A percentile compares a stretch with the other conserved stretches of the same genome.
Evolutionary conservation across 2,888 invertebrate species (phyloP).

Genomic region (Osmoderma eremita): DNA sequence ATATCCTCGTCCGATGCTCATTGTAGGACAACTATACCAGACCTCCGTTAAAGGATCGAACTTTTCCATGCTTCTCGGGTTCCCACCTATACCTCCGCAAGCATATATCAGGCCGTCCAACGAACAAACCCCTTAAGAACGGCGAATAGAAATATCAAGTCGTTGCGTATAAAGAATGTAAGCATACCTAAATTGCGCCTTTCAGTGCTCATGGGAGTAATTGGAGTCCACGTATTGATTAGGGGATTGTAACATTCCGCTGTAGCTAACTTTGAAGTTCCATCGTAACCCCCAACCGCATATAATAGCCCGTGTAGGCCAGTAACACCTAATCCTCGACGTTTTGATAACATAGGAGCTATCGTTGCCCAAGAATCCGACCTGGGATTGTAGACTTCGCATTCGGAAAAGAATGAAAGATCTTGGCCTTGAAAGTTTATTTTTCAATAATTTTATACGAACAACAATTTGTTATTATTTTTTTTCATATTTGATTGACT

Average conservation of each 20-base stretch:
- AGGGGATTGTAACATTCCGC: conserved; percentile 75
- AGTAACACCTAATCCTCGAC: too few species aligned
- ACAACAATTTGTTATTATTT: conserved; percentile 76
- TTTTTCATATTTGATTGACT: conserved; percentile 72
- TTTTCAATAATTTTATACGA: conserved; percentile 78
- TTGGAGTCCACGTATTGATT: conserved; percentile 71
- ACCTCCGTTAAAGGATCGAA: conserved; percentile 77
- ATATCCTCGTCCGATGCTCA: conserved; percentile 70
- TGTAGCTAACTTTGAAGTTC: conserved; percentile 73
- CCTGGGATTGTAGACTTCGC: too few species aligned
- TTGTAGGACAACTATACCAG: too few species aligned
- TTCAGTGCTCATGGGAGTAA: conserved; percentile 77
- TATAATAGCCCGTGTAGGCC: too few species aligned
- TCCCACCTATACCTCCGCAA: conserved; percentile 76
- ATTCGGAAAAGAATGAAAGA: conserved; percentile 71
- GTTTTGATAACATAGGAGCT: too few species aligned
- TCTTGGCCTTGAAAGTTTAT: too few species aligned
- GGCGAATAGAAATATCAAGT: conserved; percentile 12
- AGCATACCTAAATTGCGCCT: conserved; percentile 68
- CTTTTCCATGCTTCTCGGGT: conserved; percentile 74
- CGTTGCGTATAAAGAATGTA: too few species aligned
- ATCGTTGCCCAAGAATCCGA: too few species aligned
- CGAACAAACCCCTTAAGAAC: conserved; percentile 61
- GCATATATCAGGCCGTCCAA: too few species aligned
- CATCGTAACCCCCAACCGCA: conserved; percentile 76